Evolutionary conservation across 64 coral and sea anemone genomes (phyloP).

Genomic region (Hydrozoanthus tunicans): DNA sequence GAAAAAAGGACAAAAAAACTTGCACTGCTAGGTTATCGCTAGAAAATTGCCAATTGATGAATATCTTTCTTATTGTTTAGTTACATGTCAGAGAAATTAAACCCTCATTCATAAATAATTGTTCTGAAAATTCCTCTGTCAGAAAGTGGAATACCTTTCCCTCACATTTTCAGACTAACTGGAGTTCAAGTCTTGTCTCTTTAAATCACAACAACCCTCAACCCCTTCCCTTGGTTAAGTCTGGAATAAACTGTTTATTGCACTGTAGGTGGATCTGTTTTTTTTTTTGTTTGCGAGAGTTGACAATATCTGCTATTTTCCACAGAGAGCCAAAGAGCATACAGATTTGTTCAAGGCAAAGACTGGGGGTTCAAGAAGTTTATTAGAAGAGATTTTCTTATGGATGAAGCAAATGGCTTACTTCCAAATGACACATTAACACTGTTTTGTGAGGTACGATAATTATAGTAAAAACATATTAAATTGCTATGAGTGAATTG

Average conservation of each 20-base stretch:
- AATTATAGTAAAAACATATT: neutral
- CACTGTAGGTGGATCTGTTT: neutral
- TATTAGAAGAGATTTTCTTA: conserved; percentile 98
- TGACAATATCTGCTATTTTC: conserved; percentile 16
- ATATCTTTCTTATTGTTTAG: no score
- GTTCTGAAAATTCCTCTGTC: no score
- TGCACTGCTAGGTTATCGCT: no score
- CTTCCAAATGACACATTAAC: conserved; percentile 98
- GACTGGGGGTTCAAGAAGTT: conserved; percentile 99
- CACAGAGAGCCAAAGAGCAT: conserved; percentile 97
- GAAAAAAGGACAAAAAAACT: no score
- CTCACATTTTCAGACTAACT: no score
- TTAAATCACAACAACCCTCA: no score
- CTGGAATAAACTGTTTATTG: neutral
- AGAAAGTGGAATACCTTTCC: no score
- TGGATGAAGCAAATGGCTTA: conserved; percentile 99
- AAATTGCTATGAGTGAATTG: neutral
- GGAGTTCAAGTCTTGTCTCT: no score
- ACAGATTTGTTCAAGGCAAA: conserved; percentile 99
- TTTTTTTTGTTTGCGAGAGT: neutral
- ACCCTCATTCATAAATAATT: no score
- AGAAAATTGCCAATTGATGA: no score
- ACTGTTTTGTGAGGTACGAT: conserved; percentile 94
- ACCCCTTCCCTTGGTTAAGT: no score
- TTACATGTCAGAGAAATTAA: no score